phyloP scores from a whole-genome alignment of 2,797 vertebrate genomes.

The Sebastes glaucus region DNA sequence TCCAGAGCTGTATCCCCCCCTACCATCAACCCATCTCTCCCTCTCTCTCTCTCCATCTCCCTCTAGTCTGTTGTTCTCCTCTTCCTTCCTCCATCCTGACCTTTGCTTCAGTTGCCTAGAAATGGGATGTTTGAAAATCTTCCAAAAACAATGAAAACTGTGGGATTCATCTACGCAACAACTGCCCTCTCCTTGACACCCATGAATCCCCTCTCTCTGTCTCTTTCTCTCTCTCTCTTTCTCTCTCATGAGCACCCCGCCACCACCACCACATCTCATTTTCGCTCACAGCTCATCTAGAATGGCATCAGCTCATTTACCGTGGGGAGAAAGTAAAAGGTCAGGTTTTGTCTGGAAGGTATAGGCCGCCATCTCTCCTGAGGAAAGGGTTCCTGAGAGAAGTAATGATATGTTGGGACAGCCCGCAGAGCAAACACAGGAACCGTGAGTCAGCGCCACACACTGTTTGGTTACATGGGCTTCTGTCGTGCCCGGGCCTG shows the following conservation, averaged over 20 bases:
- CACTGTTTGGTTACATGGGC: constrained; percentile 64
- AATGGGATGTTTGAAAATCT: constrained; percentile 68
- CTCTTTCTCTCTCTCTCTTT: neutral
- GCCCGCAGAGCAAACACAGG: constrained; percentile 73
- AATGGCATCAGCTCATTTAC: constrained; percentile 47
- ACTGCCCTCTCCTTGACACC: constrained; percentile 70
- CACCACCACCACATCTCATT: constrained; percentile 12
- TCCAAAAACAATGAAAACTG: constrained; percentile 69
- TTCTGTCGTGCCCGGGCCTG: constrained; percentile 72
- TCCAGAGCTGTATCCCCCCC: constrained; percentile 56
- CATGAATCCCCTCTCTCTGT: constrained; percentile 32
- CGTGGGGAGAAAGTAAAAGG: constrained; percentile 54
- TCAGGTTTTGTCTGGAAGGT: constrained; percentile 65
- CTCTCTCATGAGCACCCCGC: neutral
- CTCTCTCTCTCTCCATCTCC: constrained; percentile 5
- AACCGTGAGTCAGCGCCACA: constrained; percentile 72
- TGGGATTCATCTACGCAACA: constrained; percentile 58
- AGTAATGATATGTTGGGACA: constrained; percentile 76
- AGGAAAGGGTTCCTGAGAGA: constrained; percentile 56
- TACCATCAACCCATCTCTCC: constrained; percentile 40
- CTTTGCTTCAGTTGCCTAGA: constrained; percentile 71
- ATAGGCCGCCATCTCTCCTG: constrained; percentile 32
- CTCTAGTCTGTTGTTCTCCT: constrained; percentile 31
- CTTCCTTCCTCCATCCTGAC: constrained; percentile 63
- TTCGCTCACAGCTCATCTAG: constrained; percentile 44